Percentiles rank a stretch among this genome's conserved stretches.
Conservation (phyloP, 1,140 invertebrate genomes). For the Drosophila bocki region DNA sequence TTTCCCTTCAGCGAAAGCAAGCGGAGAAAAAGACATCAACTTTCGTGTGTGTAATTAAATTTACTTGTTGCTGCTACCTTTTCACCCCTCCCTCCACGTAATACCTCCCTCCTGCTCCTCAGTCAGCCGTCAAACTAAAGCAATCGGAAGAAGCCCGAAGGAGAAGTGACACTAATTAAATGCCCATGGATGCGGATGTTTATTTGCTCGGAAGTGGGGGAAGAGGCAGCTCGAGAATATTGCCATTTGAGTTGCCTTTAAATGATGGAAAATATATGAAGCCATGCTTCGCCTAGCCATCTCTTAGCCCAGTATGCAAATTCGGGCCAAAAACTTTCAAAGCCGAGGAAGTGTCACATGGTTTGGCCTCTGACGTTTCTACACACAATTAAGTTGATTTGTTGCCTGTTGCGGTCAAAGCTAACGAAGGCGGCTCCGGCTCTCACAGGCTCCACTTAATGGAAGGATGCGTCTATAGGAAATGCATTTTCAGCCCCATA, state of each 20-base stretch:
- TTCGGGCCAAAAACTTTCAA: constrained; percentile 51
- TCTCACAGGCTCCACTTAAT: constrained; percentile 32
- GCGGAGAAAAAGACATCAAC: constrained; percentile 39
- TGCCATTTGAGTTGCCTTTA: constrained; percentile 54
- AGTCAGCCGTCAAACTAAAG: constrained; percentile 10
- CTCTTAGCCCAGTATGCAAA: constrained; percentile 49
- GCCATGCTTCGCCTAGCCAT: not conserved
- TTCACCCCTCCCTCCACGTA: too few relatives aligned
- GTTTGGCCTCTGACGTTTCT: constrained; percentile 60
- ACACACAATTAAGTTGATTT: constrained; percentile 75
- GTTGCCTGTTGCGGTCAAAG: constrained; percentile 74
- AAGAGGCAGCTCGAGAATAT: constrained; percentile 28
- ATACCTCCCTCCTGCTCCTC: not conserved
- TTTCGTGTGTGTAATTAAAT: constrained; percentile 72
- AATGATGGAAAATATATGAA: constrained; percentile 52
- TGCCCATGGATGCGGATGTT: constrained; percentile 66
- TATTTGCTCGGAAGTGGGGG: constrained; percentile 26
- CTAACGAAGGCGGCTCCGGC: constrained; percentile 63
- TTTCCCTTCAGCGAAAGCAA: not conserved
- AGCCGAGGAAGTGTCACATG: constrained; percentile 67
- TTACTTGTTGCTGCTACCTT: constrained; percentile 60
- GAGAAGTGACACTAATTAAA: constrained; percentile 76
- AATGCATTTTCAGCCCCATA: constrained; percentile 33
- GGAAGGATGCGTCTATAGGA: constrained; percentile 45
- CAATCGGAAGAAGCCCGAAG: constrained; percentile 50